phyloP scores from a whole-genome alignment of 2,888 invertebrate genomes.

The Erebia epiphron region DNA sequence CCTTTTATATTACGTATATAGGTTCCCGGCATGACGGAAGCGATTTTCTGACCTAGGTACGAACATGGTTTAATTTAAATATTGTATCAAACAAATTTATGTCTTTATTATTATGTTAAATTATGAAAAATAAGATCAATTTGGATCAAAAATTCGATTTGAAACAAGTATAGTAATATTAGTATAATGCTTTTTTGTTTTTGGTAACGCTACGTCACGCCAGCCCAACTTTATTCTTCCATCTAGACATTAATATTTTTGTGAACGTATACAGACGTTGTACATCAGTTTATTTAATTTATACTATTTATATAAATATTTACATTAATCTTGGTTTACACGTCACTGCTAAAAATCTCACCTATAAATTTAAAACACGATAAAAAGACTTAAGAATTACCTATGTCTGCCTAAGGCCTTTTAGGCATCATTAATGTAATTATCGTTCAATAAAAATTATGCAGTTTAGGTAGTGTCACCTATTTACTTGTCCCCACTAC shows the following conservation, averaged over 20 bases:
- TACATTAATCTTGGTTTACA: conserved; percentile 32
- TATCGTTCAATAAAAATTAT: conserved; percentile 23
- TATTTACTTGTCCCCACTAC: conserved; percentile 32
- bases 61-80: no score
- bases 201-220: conserved; percentile 48
- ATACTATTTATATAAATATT: conserved; percentile 56
- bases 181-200: conserved; percentile 22
- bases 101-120: not conserved
- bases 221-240: conserved; percentile 53
- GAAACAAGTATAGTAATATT: not conserved
- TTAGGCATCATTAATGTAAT: conserved; percentile 28
- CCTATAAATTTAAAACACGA: conserved; percentile 17
- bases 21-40: conserved; percentile 54
- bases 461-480: conserved; percentile 37
- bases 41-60: no score
- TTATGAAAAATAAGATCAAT: not conserved
- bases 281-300: conserved; percentile 78
- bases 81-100: no score
- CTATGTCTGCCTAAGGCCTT: conserved; percentile 28
- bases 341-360: conserved; percentile 28
- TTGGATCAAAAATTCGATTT: not conserved
- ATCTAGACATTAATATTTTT: conserved; percentile 61
- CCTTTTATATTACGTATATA: conserved; percentile 80
- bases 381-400: conserved; percentile 15
- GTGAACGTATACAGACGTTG: conserved; percentile 80